phyloP scores from a whole-genome alignment of 2,888 invertebrate genomes.

The Eupeodes latifasciatus region DNA sequence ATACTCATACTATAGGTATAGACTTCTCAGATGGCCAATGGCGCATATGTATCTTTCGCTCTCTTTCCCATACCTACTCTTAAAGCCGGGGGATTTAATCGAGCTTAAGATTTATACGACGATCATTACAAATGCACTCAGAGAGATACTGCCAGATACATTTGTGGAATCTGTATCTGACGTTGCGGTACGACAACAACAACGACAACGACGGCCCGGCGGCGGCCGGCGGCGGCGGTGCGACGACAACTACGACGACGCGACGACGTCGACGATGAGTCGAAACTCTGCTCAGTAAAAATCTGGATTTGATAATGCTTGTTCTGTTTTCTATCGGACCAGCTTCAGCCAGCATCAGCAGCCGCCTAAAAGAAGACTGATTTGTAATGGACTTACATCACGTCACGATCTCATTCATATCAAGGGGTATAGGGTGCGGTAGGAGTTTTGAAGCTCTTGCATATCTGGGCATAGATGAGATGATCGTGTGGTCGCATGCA shows the following conservation, averaged over 20 bases:
- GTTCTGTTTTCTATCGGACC: conserved; percentile 55
- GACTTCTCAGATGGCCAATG: neutral
- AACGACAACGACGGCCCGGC: conserved; percentile 23
- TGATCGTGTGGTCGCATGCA: conserved; percentile 38
- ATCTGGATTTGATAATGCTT: conserved; percentile 71
- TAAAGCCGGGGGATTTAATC: conserved; percentile 63
- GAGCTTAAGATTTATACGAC: conserved; percentile 77
- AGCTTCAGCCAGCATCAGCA: conserved; percentile 11
- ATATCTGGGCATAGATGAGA: conserved; percentile 45
- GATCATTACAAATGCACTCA: conserved; percentile 77
- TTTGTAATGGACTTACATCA: conserved; percentile 66
- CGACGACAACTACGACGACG: conserved; percentile 20
- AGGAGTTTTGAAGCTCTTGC: conserved; percentile 42
- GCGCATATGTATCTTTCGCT: conserved; percentile 58
- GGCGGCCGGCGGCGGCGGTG: neutral
- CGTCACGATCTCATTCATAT: conserved; percentile 49
- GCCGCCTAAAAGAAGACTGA: conserved; percentile 21
- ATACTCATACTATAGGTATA: neutral
- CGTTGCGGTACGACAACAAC: neutral
- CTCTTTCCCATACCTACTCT: conserved; percentile 42
- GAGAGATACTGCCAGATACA: conserved; percentile 71
- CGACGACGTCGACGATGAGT: conserved; percentile 32
- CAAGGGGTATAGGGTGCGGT: conserved; percentile 24
- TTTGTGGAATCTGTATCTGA: conserved; percentile 57
- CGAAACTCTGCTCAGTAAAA: conserved; percentile 51